Evolutionary conservation across 2,888 invertebrate genomes (phyloP).

Genomic region (Melipona beecheii): DNA sequence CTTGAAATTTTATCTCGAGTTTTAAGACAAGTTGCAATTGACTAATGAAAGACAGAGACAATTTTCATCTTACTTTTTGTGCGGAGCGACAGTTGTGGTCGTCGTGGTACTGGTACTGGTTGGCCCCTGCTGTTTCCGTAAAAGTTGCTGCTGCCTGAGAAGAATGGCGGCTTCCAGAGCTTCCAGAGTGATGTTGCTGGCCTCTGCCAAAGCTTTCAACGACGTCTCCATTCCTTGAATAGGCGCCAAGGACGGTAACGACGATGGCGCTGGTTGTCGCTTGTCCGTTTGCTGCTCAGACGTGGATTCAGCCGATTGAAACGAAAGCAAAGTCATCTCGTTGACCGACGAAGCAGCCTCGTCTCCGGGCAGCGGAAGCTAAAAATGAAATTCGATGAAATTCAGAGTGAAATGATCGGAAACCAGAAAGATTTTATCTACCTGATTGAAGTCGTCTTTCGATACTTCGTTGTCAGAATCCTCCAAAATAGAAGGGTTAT

Average conservation of each 20-base stretch:
- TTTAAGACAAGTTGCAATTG: no score
- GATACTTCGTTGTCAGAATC: constrained; percentile 80
- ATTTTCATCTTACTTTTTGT: constrained; percentile 74
- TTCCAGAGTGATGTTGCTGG: constrained; percentile 92
- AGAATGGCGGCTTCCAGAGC: constrained; percentile 91
- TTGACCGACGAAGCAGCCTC: constrained; percentile 78
- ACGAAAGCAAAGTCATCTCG: constrained; percentile 79
- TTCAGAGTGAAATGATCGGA: not conserved
- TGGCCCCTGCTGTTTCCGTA: constrained; percentile 86
- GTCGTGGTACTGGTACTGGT: constrained; percentile 85
- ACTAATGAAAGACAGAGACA: not conserved
- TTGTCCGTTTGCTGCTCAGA: constrained; percentile 74
- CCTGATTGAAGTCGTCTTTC: constrained; percentile 79
- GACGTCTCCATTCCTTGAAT: constrained; percentile 85
- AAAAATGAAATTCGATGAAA: constrained; percentile 22
- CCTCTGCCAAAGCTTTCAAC: constrained; percentile 86
- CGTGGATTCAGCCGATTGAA: constrained; percentile 67
- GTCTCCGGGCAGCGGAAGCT: constrained; percentile 80
- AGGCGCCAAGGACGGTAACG: constrained; percentile 75
- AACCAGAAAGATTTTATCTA: constrained; percentile 32
- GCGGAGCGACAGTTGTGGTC: constrained; percentile 75
- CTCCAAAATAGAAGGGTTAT: constrained; percentile 75
- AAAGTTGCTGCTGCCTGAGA: constrained; percentile 89
- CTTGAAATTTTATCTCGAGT: no score
- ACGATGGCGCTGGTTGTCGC: constrained; percentile 68